These are phyloP conservation scores for Aphaenogaster rudis DNA, from an alignment of 1,140 invertebrate genomes.

Conservation along the genomic window DNA sequence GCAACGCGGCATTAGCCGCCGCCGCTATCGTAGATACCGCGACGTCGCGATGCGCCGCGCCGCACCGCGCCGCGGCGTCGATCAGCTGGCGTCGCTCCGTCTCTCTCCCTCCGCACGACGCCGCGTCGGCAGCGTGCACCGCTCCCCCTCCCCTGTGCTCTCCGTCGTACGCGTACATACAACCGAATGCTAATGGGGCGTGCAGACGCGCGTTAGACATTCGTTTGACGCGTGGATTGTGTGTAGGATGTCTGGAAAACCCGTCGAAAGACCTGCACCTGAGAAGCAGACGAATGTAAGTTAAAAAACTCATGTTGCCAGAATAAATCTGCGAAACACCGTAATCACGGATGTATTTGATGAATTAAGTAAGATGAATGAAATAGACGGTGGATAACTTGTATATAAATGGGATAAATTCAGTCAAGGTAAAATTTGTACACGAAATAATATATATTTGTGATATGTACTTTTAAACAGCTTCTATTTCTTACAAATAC, in stretches of 20 bases:
- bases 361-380: neutral
- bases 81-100: slow-evolving; percentile 53
- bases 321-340: neutral
- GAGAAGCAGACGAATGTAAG: slow-evolving; percentile 4
- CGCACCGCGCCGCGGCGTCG: slow-evolving; percentile 54
- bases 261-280: neutral
- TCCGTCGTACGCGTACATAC: slow-evolving; percentile 39
- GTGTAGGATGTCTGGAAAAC: slow-evolving; percentile 6
- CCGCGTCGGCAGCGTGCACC: slow-evolving; percentile 59
- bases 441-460: neutral
- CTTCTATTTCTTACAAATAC: slow-evolving; percentile 19
- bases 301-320: neutral
- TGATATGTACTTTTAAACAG: neutral
- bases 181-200: slow-evolving; percentile 25
- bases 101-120: slow-evolving; percentile 13
- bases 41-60: slow-evolving; percentile 60
- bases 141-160: slow-evolving; percentile 13
- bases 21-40: slow-evolving; percentile 51
- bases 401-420: neutral
- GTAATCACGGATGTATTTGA: neutral
- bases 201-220: slow-evolving; percentile 45
- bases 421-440: neutral
- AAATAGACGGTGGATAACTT: neutral
- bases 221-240: slow-evolving; percentile 26
- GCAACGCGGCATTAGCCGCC: slow-evolving; percentile 23